A percentile compares a stretch with the other conserved stretches of the same genome.
Conservation (phyloP, 2,113 vertebrate species). For the Amphiprion ocellaris region DNA sequence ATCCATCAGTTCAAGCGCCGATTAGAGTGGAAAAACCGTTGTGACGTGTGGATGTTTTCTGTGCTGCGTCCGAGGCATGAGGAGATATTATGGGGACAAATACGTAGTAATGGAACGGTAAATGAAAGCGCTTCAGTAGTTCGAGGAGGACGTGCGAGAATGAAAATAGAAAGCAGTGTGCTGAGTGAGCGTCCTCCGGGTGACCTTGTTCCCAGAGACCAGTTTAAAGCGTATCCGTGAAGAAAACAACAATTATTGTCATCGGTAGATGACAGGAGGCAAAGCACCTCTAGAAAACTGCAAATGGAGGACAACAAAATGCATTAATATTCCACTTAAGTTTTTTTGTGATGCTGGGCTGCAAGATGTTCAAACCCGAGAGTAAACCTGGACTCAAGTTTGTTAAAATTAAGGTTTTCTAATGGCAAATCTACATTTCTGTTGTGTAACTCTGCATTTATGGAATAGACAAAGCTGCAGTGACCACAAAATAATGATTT, state of each 20-base stretch:
- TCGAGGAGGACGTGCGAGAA: constrained; percentile 5
- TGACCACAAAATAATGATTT: background rate
- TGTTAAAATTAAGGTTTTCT: too few relatives aligned
- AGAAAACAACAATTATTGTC: constrained; percentile 41
- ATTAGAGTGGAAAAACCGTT: background rate
- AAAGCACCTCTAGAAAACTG: constrained; percentile 29
- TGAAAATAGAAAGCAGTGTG: background rate
- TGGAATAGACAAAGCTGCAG: background rate
- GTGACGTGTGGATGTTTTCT: background rate
- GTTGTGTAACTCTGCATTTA: too few relatives aligned
- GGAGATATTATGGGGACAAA: background rate
- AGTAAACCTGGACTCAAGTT: background rate
- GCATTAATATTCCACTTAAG: constrained; percentile 2
- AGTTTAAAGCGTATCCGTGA: constrained; percentile 22
- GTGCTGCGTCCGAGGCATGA: background rate
- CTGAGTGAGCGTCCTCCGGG: background rate
- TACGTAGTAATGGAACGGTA: constrained; percentile 3
- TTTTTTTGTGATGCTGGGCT: background rate
- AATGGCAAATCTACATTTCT: background rate
- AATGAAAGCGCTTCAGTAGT: constrained; percentile 12
- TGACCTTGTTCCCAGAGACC: constrained; percentile 36
- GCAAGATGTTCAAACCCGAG: background rate
- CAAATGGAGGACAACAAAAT: background rate
- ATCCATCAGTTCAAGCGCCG: background rate
- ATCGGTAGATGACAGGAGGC: constrained; percentile 18